Conservation (phyloP, 2,797 vertebrate genomes). For the Neosalanx taihuensis region DNA sequence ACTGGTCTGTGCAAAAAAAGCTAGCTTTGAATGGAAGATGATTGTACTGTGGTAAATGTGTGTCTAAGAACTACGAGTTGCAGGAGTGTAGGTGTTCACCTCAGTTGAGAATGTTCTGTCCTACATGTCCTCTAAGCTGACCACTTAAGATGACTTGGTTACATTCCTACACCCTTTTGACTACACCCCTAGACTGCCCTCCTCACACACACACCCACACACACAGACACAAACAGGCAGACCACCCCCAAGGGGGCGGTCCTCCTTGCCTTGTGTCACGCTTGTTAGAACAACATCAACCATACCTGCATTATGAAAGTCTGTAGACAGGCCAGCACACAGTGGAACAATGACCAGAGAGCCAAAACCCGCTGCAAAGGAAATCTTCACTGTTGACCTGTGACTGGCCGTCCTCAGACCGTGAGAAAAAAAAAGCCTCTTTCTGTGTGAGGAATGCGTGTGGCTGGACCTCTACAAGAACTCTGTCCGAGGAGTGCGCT, state of each 20-base stretch:
- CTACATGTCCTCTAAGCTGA: conserved; percentile 25
- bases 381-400: conserved; percentile 60
- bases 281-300: conserved; percentile 24
- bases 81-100: conserved; percentile 20
- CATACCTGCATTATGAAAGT: conserved; percentile 11
- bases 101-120: conserved; percentile 29
- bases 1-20: not conserved
- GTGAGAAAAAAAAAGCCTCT: conserved; percentile 58
- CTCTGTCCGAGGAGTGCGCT: conserved; percentile 10
- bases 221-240: not conserved
- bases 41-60: not conserved
- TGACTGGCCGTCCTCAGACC: conserved; percentile 53
- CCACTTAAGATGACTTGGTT: conserved; percentile 27
- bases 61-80: not conserved
- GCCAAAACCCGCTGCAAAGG: conserved; percentile 31
- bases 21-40: not conserved
- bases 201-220: conserved; percentile 4
- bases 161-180: conserved; percentile 24
- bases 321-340: conserved; percentile 23
- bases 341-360: conserved; percentile 49
- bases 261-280: conserved; percentile 4
- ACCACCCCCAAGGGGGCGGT: not conserved
- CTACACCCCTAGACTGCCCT: not conserved
- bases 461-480: conserved; percentile 48
- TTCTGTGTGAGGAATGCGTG: conserved; percentile 59